A percentile compares a stretch with the other conserved stretches of the same genome.
Evolutionary conservation across 1,140 invertebrate genomes (phyloP).

Genomic region (Diachasmimorpha longicaudata): DNA sequence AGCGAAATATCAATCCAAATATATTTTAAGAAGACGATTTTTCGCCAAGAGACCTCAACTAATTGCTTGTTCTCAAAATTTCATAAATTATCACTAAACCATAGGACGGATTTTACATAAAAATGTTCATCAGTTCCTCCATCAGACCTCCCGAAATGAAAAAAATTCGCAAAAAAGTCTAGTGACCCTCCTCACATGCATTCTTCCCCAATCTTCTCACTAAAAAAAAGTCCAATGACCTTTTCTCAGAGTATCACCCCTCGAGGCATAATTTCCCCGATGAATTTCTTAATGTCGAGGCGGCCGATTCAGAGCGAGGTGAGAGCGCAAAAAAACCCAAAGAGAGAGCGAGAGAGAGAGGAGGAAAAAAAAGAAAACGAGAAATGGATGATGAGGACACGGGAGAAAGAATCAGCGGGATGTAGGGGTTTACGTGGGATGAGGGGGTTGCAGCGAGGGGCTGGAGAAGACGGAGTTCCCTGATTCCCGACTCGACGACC

Average conservation of each 20-base stretch:
- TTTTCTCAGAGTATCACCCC: background rate
- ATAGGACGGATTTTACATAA: no score
- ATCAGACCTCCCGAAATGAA: no score
- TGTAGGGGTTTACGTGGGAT: background rate
- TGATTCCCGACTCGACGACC: conserved; percentile 31
- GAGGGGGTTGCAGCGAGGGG: background rate
- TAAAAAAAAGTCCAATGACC: background rate
- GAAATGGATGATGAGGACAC: conserved; percentile 34
- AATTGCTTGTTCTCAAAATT: no score
- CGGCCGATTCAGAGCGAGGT: conserved; percentile 18
- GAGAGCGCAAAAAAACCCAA: conserved; percentile 15
- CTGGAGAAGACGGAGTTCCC: conserved; percentile 23
- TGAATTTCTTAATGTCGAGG: conserved; percentile 21
- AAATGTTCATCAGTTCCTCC: no score
- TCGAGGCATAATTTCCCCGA: conserved; percentile 23
- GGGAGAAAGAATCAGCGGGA: conserved; percentile 24
- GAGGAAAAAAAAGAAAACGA: background rate
- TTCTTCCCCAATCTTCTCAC: no score
- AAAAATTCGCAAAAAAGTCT: no score
- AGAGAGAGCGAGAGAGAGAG: background rate
- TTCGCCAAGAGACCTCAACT: no score
- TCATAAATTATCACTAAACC: no score
- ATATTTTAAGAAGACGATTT: no score
- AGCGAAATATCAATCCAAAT: no score
- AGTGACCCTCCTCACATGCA: no score